A percentile compares a stretch with the other conserved stretches of the same genome.
Evolutionary conservation across 2,113 vertebrate species (phyloP).

Genomic region (Urocynchramus pylzowi): DNA sequence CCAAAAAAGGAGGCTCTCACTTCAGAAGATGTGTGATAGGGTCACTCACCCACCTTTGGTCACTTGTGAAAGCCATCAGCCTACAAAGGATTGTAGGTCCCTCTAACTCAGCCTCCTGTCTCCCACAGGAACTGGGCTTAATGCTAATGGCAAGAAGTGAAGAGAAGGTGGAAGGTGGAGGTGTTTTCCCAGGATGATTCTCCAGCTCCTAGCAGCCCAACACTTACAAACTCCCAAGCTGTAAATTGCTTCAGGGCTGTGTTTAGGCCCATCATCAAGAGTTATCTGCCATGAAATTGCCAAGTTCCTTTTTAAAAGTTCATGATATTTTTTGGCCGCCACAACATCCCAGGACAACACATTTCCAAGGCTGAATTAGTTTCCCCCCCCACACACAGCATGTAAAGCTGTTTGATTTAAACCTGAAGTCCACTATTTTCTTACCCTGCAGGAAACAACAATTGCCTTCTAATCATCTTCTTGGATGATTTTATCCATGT

Average conservation of each 20-base stretch:
- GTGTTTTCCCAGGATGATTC: background rate
- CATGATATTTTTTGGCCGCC: background rate
- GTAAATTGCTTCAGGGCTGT: background rate
- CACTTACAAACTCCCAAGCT: background rate
- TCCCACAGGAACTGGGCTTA: background rate
- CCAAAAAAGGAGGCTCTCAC: background rate
- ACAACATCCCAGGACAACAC: background rate
- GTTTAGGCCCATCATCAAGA: background rate
- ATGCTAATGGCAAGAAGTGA: background rate
- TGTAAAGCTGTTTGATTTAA: background rate
- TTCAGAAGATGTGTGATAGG: background rate
- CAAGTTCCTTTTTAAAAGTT: background rate
- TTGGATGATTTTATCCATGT: background rate
- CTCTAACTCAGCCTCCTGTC: background rate
- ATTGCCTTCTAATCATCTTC: background rate
- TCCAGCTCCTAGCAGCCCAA: background rate
- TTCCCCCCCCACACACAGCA: fast-evolving
- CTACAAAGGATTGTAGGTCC: background rate
- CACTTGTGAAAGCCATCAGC: background rate
- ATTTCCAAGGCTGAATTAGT: background rate
- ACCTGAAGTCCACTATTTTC: background rate
- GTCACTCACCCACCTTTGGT: background rate
- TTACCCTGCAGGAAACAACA: background rate
- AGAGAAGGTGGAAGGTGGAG: background rate
- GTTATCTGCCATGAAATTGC: slow-evolving; percentile 26